Conservation (phyloP, 92 coral and sea anemone species). For the Epizoanthus rinbou region DNA sequence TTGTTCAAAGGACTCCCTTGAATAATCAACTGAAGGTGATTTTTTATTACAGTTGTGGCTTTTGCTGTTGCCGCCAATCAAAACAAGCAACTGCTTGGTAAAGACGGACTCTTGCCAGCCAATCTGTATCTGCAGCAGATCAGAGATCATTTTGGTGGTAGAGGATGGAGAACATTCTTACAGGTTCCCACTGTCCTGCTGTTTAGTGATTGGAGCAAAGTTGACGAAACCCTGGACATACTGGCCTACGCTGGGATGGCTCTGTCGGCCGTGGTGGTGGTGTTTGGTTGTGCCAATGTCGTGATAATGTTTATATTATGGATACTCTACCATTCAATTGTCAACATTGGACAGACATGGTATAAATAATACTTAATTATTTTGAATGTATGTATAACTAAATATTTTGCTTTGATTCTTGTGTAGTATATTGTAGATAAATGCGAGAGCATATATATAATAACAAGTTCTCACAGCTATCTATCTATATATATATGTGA, state of each 20-base stretch:
- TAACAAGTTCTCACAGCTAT: too few relatives aligned
- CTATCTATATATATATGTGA: too few relatives aligned
- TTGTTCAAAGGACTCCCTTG: too few relatives aligned
- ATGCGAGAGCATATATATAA: too few relatives aligned
- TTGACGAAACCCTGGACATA: slow-evolving; percentile 75
- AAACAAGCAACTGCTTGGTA: slow-evolving; percentile 93
- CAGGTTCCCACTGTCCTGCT: slow-evolving; percentile 86
- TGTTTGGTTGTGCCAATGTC: slow-evolving; percentile 89
- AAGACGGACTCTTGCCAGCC: slow-evolving; percentile 89
- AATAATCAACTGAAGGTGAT: neutral
- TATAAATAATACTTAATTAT: slow-evolving; percentile 9
- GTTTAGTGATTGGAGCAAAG: slow-evolving; percentile 66
- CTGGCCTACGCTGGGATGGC: slow-evolving; percentile 84
- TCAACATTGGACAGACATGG: slow-evolving; percentile 95
- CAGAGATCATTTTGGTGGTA: slow-evolving; percentile 75
- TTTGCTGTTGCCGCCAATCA: slow-evolving; percentile 92
- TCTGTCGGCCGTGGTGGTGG: slow-evolving; percentile 73
- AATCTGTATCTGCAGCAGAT: slow-evolving; percentile 74
- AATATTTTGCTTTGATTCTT: too few relatives aligned
- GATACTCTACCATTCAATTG: slow-evolving; percentile 91
- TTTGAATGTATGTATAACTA: too few relatives aligned
- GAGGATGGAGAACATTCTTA: slow-evolving; percentile 73
- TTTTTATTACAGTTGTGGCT: slow-evolving; percentile 75
- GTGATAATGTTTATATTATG: slow-evolving; percentile 79
- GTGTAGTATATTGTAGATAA: too few relatives aligned